Evolutionary conservation across 2,797 vertebrate genomes (phyloP), one percentile per base, ranked within the genome.

Genomic region (Petrocephalus sullivani): DNA sequence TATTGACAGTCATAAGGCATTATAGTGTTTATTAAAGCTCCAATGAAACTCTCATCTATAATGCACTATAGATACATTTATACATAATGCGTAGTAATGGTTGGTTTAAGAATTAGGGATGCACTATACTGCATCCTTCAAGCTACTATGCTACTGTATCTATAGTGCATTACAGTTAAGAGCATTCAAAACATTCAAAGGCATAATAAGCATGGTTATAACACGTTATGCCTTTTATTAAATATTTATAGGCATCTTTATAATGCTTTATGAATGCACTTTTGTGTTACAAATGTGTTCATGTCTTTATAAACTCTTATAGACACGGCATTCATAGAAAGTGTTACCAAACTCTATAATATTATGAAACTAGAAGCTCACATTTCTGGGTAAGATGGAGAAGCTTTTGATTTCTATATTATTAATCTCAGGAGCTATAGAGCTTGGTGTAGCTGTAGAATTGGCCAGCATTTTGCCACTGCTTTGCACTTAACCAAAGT

Each of bases 401-500:
- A 67, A 67, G 28, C 64, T 10, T 49, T 49, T 85, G 23, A 53
- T 33, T 51, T 84, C n/a, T 51, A 19, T 19, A 53, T 84, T 23
- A 51, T 56, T 54, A 84, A 14, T 54, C 83, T 28, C 53, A 14
- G 83, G 10, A 3, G 12, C 12, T 85, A 56, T 58, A 19, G 3
- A 54, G 54, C 16, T 5, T 33, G 21, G 51, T 16, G 12, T 57
- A 28, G 54, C 51, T 28, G 19, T 85, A 14, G 2, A 5, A 37
- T 57, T 14, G 0, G 57, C 21, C 83, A n/a, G 9, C 53, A 56
- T 85, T 16, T 37, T 33, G 3, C 54, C 6, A 28, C 28, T 54
- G 51, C 49, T 57, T 56, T 56, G 12, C 10, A 10, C 10, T 14
- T 33, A 58, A 54, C 33, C 83, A 21, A 51, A 99, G 98, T 98